Conservation (phyloP, 2,888 invertebrate genomes). For the Oxystoma pomonae region DNA sequence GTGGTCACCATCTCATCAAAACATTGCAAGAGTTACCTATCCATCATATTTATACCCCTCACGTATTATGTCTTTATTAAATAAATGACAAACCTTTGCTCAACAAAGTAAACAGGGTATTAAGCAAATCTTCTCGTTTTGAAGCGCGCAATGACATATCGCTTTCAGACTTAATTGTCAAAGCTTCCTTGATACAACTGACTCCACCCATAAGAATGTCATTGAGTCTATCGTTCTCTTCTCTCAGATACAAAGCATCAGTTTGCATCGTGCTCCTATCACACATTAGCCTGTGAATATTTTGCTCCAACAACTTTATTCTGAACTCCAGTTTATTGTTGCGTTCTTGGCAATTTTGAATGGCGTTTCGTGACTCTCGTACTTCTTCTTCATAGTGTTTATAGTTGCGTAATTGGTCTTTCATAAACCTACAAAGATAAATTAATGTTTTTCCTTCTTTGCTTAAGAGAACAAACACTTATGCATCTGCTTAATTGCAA, state of each 20-base stretch:
- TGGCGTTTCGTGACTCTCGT: conserved; percentile 19
- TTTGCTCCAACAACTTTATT: conserved; percentile 50
- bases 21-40: no score
- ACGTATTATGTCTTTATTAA: no score
- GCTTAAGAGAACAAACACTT: no score
- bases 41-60: no score
- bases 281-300: conserved; percentile 51
- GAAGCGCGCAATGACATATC: conserved; percentile 50
- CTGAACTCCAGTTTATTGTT: conserved; percentile 28
- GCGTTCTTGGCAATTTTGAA: conserved; percentile 25
- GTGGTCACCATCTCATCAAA: no score
- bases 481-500: no score
- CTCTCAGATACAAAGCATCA: conserved; percentile 48
- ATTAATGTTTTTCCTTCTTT: no score
- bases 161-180: conserved; percentile 49
- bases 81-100: conserved; percentile 31
- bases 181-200: conserved; percentile 56
- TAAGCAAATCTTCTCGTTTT: conserved; percentile 54
- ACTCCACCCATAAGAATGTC: conserved; percentile 60
- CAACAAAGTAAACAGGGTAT: conserved; percentile 39
- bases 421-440: conserved; percentile 22
- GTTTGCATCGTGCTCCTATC: conserved; percentile 50
- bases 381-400: conserved; percentile 26
- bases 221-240: conserved; percentile 55
- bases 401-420: conserved; percentile 26